phyloP scores from a whole-genome alignment of 2,113 vertebrate species.

The Bucco capensis region DNA sequence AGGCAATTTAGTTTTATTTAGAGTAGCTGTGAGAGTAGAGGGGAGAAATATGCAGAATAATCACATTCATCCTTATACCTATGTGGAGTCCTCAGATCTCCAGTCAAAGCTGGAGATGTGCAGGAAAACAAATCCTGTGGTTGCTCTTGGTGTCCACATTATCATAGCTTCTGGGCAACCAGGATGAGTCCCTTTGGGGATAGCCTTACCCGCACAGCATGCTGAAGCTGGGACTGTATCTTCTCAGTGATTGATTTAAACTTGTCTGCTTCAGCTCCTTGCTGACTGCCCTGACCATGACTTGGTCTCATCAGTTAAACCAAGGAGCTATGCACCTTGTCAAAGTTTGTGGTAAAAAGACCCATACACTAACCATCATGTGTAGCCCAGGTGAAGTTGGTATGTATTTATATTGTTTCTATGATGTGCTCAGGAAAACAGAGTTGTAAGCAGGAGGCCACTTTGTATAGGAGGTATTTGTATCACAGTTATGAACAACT shows the following conservation, averaged over 20 bases:
- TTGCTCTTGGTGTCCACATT: neutral
- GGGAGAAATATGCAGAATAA: neutral
- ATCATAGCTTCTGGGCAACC: neutral
- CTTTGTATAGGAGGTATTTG: neutral
- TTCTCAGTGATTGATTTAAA: neutral
- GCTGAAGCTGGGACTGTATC: neutral
- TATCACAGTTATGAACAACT: neutral
- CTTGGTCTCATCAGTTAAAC: neutral
- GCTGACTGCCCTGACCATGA: neutral
- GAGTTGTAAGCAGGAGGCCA: neutral
- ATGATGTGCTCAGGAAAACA: neutral
- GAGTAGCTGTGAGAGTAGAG: neutral
- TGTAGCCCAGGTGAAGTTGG: neutral
- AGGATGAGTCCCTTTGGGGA: neutral
- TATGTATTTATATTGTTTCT: neutral
- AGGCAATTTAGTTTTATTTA: neutral
- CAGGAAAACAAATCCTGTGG: neutral
- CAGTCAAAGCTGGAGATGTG: neutral
- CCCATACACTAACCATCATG: accelerated
- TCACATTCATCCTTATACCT: neutral
- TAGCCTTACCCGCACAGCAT: neutral
- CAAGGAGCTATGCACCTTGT: neutral
- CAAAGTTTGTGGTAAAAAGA: neutral
- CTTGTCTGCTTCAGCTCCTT: neutral
- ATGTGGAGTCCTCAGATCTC: neutral